These are phyloP conservation scores for Paramormyrops hopkinsi DNA, from an alignment of 2,797 vertebrate species.

Conservation along the genomic window DNA sequence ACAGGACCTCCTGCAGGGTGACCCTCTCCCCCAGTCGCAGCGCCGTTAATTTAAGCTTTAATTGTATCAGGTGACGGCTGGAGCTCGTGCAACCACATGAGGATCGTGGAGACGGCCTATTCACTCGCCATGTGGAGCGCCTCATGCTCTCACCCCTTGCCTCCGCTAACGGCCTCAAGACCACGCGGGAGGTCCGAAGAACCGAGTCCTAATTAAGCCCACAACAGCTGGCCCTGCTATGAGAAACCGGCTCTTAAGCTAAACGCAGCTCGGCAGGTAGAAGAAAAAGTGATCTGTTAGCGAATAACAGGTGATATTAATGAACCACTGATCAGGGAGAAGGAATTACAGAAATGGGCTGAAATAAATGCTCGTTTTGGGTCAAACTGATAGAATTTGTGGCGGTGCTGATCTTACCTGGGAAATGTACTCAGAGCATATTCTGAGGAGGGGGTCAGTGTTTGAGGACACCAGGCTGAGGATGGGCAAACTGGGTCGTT, in stretches of 20 bases:
- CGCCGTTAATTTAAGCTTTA: background rate
- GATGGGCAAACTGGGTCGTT: background rate
- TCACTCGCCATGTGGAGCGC: background rate
- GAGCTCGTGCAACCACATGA: background rate
- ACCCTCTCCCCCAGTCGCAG: background rate
- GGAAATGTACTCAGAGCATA: background rate
- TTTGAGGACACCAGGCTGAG: background rate
- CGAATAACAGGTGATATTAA: background rate
- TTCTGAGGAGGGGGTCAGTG: background rate
- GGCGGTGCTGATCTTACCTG: background rate
- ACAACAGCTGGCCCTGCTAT: background rate
- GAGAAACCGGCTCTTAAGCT: background rate
- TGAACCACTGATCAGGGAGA: background rate
- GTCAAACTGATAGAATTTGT: background rate
- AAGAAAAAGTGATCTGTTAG: background rate
- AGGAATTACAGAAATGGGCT: background rate
- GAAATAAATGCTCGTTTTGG: background rate
- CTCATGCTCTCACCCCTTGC: background rate
- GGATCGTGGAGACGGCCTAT: background rate
- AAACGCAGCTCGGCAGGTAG: background rate
- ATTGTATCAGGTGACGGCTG: background rate
- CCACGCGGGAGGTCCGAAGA: background rate
- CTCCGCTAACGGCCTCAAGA: background rate
- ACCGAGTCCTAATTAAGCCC: background rate
- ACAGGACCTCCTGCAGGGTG: background rate